Evolutionary conservation across 2,797 vertebrate genomes (phyloP), one percentile per base, ranked within the genome.

Genomic region (Lophotriccus pileatus): DNA sequence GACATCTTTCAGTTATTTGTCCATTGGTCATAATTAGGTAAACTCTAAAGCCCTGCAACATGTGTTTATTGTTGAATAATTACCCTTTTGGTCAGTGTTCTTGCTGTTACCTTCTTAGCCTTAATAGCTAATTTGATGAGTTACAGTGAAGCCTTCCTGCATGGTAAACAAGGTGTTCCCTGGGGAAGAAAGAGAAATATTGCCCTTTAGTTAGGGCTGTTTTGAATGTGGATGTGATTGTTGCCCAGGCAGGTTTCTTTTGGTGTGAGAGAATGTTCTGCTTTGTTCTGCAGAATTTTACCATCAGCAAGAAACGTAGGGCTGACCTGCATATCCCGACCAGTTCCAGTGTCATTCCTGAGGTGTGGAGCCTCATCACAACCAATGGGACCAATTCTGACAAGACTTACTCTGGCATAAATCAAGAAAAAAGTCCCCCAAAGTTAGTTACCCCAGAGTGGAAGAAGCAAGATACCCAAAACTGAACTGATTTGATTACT

Each of bases 1-100:
- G 92, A 68, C 76, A 70, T 96, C 67, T 96, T 96, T 89, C 86
- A 84, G 79, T 92, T 94, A 96, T 90, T 97, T 94, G 89, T 91
- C 93, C 89, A 83, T 90, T 95, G 84, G 81, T 62, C 64, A 95
- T 91, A 94, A 96, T 96, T 94, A 94, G 87, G 70, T 95, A 90
- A 78, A 78, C 82, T 90, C 87, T 67, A 87, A 92, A 95, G 66
- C 78, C 36, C 77, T 72, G 66, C 73, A 88, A 7, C 60, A 73
- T 84, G 78, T 16, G 3, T 80, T 97, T 93, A 25, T 77, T 95
- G 53, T 87, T 72, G 79, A 95, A 60, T 77, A 87, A 80, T 92
- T 80, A 55, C 44, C 16, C 47, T 81, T 94, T 90, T 73, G 67
- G 55, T 94, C 44, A 85, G 46, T 84, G 67, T 78, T 76, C 67